Percentiles rank a stretch among this genome's conserved stretches.
These are phyloP conservation scores for Ptychochromis oligacanthus DNA, from an alignment of 2,113 vertebrate species.

Conservation along the genomic window DNA sequence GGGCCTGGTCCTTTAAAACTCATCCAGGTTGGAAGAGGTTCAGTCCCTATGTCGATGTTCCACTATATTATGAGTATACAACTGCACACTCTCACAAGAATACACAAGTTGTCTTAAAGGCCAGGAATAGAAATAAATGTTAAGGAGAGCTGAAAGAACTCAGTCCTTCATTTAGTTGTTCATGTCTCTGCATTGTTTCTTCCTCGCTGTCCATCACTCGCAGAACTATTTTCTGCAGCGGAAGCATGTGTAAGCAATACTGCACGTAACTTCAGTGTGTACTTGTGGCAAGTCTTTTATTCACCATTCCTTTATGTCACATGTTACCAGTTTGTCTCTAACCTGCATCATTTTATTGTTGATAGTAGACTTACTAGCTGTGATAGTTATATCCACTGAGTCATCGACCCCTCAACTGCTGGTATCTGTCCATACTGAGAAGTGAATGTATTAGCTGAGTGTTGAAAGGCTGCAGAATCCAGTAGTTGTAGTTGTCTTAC, in stretches of 20 bases:
- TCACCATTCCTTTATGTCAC: slow-evolving; percentile 32
- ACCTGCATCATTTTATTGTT: slow-evolving; percentile 18
- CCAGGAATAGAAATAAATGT: slow-evolving; percentile 32
- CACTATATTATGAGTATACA: slow-evolving; percentile 51
- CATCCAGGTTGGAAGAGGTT: slow-evolving; percentile 38
- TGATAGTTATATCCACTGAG: slow-evolving; percentile 3
- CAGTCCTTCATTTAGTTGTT: slow-evolving; percentile 4
- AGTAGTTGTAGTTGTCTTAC: neutral
- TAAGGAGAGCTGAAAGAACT: slow-evolving; percentile 29
- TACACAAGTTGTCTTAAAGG: slow-evolving; percentile 25
- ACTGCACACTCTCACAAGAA: slow-evolving; percentile 38
- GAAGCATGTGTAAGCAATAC: slow-evolving; percentile 18
- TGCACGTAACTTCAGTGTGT: slow-evolving; percentile 15
- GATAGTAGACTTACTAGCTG: neutral
- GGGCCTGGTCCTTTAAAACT: slow-evolving; percentile 86
- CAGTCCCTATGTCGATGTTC: slow-evolving; percentile 17
- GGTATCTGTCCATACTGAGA: slow-evolving; percentile 5
- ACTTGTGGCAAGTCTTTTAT: neutral
- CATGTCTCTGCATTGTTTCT: neutral
- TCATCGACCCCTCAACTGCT: neutral
- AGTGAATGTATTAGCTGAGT: slow-evolving; percentile 17
- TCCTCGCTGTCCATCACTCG: neutral
- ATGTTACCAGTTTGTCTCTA: slow-evolving; percentile 28
- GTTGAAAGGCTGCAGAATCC: slow-evolving; percentile 14
- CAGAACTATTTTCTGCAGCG: neutral